Conservation (phyloP, 2,113 vertebrate genomes). For the Pteruthius melanotis region DNA sequence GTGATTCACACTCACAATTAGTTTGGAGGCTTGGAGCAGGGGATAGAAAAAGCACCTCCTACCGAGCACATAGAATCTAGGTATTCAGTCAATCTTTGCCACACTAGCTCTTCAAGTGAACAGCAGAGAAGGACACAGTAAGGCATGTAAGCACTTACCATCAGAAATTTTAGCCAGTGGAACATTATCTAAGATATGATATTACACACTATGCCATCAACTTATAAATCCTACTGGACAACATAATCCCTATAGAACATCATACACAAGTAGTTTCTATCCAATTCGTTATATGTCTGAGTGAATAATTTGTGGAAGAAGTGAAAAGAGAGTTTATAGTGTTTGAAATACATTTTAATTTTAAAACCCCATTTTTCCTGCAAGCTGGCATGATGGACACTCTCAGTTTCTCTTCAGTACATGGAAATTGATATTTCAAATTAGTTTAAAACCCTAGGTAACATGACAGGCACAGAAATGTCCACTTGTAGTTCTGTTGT, state of each 20-base stretch:
- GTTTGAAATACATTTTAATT: constrained; percentile 53
- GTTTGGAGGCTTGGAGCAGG: not conserved
- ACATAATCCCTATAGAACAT: not conserved
- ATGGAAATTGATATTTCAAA: constrained; percentile 48
- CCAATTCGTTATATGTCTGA: constrained; percentile 11
- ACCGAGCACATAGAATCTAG: not conserved
- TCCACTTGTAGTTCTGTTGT: not conserved
- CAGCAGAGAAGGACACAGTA: not conserved
- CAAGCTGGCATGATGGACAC: not conserved
- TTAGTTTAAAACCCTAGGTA: constrained; percentile 39
- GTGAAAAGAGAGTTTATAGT: not conserved
- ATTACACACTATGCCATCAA: not conserved
- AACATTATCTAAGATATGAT: constrained; percentile 5
- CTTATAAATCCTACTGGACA: not conserved
- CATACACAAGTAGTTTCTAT: not conserved
- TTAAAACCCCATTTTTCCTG: constrained; percentile 22
- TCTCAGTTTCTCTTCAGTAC: not conserved
- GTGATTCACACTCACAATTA: not conserved
- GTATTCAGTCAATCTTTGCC: not conserved
- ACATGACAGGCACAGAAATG: constrained; percentile 3
- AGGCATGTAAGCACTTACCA: not conserved
- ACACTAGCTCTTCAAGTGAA: not conserved
- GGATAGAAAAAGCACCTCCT: not conserved
- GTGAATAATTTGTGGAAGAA: constrained; percentile 23
- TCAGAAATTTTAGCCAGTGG: not conserved